phyloP scores from a whole-genome alignment of 2,888 invertebrate genomes.

The Strigamia maritima region DNA sequence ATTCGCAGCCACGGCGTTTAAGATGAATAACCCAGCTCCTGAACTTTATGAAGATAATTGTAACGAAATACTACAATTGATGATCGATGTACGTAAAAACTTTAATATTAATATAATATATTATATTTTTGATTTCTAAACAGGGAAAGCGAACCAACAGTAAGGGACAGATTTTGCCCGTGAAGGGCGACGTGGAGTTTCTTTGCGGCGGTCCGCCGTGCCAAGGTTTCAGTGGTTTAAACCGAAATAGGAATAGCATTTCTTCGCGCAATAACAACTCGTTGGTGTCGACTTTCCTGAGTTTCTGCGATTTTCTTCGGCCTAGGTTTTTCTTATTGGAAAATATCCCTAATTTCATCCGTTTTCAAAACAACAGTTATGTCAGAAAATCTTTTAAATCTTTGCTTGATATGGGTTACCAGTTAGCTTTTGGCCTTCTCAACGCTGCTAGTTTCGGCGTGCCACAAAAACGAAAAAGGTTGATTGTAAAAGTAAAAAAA shows the following conservation, averaged over 20 bases:
- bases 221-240: conserved; percentile 87
- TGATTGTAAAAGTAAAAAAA: conserved; percentile 40
- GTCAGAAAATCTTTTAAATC: conserved; percentile 73
- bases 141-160: conserved; percentile 50
- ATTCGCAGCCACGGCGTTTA: conserved; percentile 74
- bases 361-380: no score
- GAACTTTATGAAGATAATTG: conserved; percentile 79
- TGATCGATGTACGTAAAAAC: conserved; percentile 63
- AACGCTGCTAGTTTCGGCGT: conserved; percentile 84
- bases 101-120: conserved; percentile 8
- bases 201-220: conserved; percentile 84
- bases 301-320: conserved; percentile 80
- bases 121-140: no score
- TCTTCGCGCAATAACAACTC: conserved; percentile 84
- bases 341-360: conserved; percentile 81
- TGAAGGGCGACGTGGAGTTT: conserved; percentile 75
- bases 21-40: conserved; percentile 68
- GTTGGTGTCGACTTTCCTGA: conserved; percentile 73
- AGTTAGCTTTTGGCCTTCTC: conserved; percentile 77
- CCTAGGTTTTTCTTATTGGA: conserved; percentile 79
- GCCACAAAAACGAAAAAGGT: conserved; percentile 73
- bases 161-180: conserved; percentile 60
- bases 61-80: conserved; percentile 66
- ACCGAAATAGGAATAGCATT: conserved; percentile 76
- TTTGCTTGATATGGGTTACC: conserved; percentile 77